phyloP scores from a whole-genome alignment of 2,797 vertebrate species.

The Allenopithecus nigroviridis region DNA sequence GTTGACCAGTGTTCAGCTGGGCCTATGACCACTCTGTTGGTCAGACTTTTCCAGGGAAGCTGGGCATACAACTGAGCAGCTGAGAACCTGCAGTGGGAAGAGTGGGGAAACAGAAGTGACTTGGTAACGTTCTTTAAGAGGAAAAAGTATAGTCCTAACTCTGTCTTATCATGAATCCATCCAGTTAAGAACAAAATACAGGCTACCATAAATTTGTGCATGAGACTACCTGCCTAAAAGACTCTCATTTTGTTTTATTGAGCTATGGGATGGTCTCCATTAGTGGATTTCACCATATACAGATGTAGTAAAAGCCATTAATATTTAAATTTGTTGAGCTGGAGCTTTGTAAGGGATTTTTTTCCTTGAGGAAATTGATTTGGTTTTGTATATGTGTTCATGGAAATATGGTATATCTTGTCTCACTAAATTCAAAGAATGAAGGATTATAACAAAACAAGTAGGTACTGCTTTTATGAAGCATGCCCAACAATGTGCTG shows the following conservation, averaged over 20 bases:
- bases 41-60: background rate
- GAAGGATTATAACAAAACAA: conserved; percentile 71
- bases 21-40: background rate
- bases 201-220: conserved; percentile 43
- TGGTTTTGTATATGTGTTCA: conserved; percentile 55
- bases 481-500: background rate
- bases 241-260: conserved; percentile 60
- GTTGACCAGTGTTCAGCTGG: background rate
- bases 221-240: conserved; percentile 62
- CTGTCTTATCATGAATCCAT: background rate
- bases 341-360: conserved; percentile 64
- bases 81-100: background rate
- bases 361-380: conserved; percentile 49
- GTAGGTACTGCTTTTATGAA: conserved; percentile 54
- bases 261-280: conserved; percentile 74
- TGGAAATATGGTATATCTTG: conserved; percentile 67
- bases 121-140: background rate
- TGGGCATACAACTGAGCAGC: background rate
- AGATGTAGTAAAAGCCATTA: conserved; percentile 65
- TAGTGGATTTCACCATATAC: conserved; percentile 61
- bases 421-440: conserved; percentile 72
- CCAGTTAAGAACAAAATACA: conserved; percentile 53
- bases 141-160: conserved; percentile 5
- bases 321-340: conserved; percentile 77
- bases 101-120: background rate